These are phyloP conservation scores for Cheilosia grossa DNA, from an alignment of 2,888 invertebrate genomes.

Conservation along the genomic window DNA sequence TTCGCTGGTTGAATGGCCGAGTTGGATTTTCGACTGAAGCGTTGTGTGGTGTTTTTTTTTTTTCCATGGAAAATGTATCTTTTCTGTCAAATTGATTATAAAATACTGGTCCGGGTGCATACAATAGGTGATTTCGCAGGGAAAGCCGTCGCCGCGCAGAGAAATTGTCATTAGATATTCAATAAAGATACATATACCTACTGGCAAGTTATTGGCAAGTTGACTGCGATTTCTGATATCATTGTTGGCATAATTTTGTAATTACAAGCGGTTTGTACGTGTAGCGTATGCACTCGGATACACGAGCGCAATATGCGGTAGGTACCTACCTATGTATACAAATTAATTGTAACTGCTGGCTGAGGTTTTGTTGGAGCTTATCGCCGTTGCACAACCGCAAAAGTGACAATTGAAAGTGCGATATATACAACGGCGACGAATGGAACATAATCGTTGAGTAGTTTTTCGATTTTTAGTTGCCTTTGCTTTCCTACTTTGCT, in stretches of 20 bases:
- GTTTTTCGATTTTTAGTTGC: constrained; percentile 23
- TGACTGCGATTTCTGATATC: constrained; percentile 43
- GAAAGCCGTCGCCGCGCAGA: constrained; percentile 32
- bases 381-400: constrained; percentile 70
- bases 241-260: constrained; percentile 47
- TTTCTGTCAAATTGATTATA: constrained; percentile 59
- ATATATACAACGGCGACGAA: constrained; percentile 38
- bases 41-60: constrained; percentile 13
- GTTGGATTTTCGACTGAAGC: constrained; percentile 29
- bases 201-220: constrained; percentile 12
- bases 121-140: constrained; percentile 44
- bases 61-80: constrained; percentile 38
- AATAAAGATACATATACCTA: not conserved
- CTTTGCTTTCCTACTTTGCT: constrained; percentile 9
- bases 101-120: constrained; percentile 33
- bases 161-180: constrained; percentile 46
- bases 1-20: constrained; percentile 67
- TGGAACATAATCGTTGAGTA: constrained; percentile 52
- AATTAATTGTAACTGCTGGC: constrained; percentile 51
- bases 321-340: not conserved
- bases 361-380: constrained; percentile 67
- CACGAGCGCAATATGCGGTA: constrained; percentile 4
- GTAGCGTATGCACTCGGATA: constrained; percentile 22
- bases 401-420: constrained; percentile 69
- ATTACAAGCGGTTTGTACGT: constrained; percentile 34